These are phyloP conservation scores for Umimayanthus kanabou DNA, from an alignment of 92 coral and sea anemone species.

Conservation along the genomic window DNA sequence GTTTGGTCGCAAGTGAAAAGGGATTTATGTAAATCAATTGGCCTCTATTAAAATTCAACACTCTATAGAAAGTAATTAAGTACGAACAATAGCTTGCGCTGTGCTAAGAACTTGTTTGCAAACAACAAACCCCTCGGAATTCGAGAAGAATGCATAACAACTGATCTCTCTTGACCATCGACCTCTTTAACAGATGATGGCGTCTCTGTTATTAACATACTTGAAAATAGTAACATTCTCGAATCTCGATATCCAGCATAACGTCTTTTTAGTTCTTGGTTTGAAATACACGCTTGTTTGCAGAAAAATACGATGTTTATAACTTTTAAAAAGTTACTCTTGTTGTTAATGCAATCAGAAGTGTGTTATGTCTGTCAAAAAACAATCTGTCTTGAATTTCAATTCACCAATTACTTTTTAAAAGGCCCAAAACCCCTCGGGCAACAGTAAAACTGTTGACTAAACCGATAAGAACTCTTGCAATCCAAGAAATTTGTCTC, in stretches of 20 bases:
- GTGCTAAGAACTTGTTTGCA: conserved; percentile 16
- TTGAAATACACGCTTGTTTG: conserved; percentile 7
- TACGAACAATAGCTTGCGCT: not conserved
- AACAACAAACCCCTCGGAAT: conserved; percentile 28
- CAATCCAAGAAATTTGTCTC: not conserved
- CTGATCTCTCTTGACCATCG: not conserved
- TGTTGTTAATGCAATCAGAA: conserved; percentile 6
- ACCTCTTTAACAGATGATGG: conserved; percentile 3
- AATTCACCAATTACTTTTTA: not conserved
- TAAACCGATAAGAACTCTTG: not conserved
- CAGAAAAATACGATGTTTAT: conserved; percentile 2
- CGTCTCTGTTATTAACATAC: not conserved
- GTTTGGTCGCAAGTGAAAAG: conserved; percentile 28
- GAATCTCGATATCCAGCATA: not conserved
- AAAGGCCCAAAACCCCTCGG: not conserved
- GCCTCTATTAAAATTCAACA: conserved; percentile 27
- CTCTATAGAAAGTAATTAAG: conserved; percentile 24
- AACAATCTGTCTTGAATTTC: conserved; percentile 5
- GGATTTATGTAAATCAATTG: conserved; percentile 12
- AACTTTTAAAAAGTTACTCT: not conserved
- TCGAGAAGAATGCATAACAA: conserved; percentile 2
- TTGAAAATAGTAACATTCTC: not conserved
- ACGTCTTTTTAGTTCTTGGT: not conserved
- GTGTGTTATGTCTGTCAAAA: conserved; percentile 28
- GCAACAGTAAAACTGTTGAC: not conserved